These are phyloP conservation scores for Drosophila histrio DNA, from an alignment of 2,888 invertebrate species.

Conservation along the genomic window DNA sequence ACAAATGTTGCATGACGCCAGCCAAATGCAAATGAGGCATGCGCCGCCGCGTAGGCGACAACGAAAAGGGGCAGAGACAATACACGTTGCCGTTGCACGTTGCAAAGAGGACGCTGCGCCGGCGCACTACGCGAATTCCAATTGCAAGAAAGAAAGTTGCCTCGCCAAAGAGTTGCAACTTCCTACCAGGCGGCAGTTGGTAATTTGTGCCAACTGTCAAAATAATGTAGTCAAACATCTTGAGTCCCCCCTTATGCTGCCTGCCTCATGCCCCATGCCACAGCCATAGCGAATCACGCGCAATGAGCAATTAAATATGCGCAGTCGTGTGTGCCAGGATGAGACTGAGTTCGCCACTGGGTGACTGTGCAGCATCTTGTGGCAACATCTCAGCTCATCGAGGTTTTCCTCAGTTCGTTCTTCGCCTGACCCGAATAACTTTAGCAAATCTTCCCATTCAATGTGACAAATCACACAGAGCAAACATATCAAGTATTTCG, in stretches of 20 bases:
- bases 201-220: slow-evolving; percentile 77
- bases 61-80: slow-evolving; percentile 13
- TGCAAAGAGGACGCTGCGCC: slow-evolving; percentile 40
- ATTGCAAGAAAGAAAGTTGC: slow-evolving; percentile 63
- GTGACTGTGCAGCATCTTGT: slow-evolving; percentile 48
- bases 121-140: slow-evolving; percentile 50
- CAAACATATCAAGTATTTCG: too few species aligned
- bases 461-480: too few species aligned
- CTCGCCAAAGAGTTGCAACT: slow-evolving; percentile 4
- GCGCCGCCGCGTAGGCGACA: slow-evolving; percentile 72
- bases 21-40: slow-evolving; percentile 75
- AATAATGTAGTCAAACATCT: slow-evolving; percentile 57
- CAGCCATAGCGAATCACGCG: slow-evolving; percentile 59
- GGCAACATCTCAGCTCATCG: slow-evolving; percentile 21
- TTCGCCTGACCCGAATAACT: slow-evolving; percentile 20
- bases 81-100: neutral
- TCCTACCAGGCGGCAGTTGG: slow-evolving; percentile 32
- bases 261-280: neutral
- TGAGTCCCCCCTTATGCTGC: neutral
- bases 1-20: slow-evolving; percentile 72
- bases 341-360: slow-evolving; percentile 33
- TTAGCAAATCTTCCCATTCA: neutral
- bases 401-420: slow-evolving; percentile 57
- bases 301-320: slow-evolving; percentile 78
- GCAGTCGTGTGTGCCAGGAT: slow-evolving; percentile 71